Conservation (phyloP, 2,113 vertebrate genomes). For the Aphelocoma coerulescens region DNA sequence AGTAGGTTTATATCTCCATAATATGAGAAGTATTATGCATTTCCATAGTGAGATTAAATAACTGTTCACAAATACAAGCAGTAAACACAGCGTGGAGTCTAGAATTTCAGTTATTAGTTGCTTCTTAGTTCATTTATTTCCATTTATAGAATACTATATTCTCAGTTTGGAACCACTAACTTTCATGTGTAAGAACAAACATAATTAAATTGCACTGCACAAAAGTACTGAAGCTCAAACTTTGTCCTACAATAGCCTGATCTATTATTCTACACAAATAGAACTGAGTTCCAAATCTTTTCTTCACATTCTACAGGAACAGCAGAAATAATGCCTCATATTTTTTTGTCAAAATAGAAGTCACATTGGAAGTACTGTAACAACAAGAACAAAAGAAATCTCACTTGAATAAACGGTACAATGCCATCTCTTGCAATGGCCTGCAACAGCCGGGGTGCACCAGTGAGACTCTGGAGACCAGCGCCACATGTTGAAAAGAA, state of each 20-base stretch:
- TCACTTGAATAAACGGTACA: conserved; percentile 89
- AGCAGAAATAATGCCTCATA: neutral
- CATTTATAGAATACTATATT: neutral
- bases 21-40: neutral
- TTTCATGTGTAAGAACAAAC: neutral
- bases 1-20: neutral
- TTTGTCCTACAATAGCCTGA: neutral
- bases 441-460: conserved; percentile 90
- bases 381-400: neutral
- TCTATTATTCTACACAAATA: neutral
- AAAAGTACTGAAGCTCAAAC: neutral
- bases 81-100: neutral
- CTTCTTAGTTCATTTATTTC: neutral
- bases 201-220: neutral
- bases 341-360: neutral
- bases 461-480: conserved; percentile 92
- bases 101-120: neutral
- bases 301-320: neutral
- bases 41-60: neutral
- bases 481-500: conserved; percentile 97
- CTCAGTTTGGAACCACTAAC: neutral
- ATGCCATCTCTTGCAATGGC: conserved; percentile 95
- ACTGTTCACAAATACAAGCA: neutral
- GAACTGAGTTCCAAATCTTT: neutral
- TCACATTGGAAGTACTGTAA: neutral